Evolutionary conservation across 2,888 invertebrate genomes (phyloP).

Genomic region (Dicycla oo): DNA sequence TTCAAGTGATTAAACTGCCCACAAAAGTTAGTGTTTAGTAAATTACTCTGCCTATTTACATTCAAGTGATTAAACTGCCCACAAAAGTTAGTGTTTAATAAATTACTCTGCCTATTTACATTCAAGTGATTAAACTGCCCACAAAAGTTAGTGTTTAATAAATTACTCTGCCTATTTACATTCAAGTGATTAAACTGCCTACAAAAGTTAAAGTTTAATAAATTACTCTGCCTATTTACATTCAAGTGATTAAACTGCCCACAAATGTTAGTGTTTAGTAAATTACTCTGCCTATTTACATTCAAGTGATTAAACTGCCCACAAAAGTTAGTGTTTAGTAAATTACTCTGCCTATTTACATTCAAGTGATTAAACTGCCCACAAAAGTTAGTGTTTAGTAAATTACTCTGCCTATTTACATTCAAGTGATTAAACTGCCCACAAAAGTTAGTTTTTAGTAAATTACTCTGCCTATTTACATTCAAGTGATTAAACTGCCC

Average conservation of each 20-base stretch:
- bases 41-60: constrained; percentile 65
- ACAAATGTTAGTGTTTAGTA: not conserved
- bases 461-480: constrained; percentile 65
- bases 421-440: not conserved
- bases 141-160: not conserved
- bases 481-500: not conserved
- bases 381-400: not conserved
- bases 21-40: not conserved
- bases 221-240: constrained; percentile 65
- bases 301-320: not conserved
- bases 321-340: not conserved
- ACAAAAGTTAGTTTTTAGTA: not conserved
- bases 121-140: not conserved
- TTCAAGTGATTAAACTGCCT: not conserved
- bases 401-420: constrained; percentile 65
- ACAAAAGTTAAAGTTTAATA: not conserved
- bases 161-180: constrained; percentile 65
- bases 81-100: not conserved
- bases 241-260: not conserved
- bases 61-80: not conserved
- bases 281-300: constrained; percentile 65
- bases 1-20: not conserved
- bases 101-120: constrained; percentile 65
- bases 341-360: constrained; percentile 65
- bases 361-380: not conserved